Conservation (phyloP, 2,797 vertebrate genomes). For the Poeciliopsis gracilis region DNA sequence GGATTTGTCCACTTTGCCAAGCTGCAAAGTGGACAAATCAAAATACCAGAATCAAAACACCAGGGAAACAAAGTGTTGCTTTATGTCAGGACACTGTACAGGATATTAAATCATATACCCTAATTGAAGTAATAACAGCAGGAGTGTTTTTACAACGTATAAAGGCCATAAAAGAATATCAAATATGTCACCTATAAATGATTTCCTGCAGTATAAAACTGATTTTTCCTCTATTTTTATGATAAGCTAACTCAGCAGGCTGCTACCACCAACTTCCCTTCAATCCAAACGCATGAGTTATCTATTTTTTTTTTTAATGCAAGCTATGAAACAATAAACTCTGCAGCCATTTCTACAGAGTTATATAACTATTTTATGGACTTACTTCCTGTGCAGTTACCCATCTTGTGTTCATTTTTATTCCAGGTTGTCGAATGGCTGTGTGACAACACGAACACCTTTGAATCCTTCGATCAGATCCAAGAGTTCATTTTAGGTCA, state of each 20-base stretch:
- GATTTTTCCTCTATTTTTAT: background rate
- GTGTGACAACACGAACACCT: conserved; percentile 85
- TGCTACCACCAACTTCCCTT: background rate
- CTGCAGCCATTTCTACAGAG: background rate
- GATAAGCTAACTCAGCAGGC: background rate
- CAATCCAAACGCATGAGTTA: background rate
- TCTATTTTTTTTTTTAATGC: background rate
- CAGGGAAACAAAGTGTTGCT: background rate
- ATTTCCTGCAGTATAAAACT: background rate
- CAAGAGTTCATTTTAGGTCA: conserved; percentile 96
- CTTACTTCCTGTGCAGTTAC: background rate
- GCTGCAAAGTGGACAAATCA: background rate
- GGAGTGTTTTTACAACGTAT: background rate
- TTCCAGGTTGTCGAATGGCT: conserved; percentile 92
- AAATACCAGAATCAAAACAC: background rate
- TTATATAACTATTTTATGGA: background rate
- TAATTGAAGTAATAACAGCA: background rate
- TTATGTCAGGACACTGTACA: background rate
- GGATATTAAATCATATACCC: background rate
- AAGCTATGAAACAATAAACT: background rate
- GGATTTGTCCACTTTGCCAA: background rate
- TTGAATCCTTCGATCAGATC: conserved; percentile 90
- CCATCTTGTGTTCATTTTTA: conserved; percentile 12
- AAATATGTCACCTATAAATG: background rate
- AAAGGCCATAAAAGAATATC: background rate